Percentiles rank a stretch among this genome's conserved stretches.
phyloP scores from a whole-genome alignment of 2,888 invertebrate species.

The Gasteruption jaculator region DNA sequence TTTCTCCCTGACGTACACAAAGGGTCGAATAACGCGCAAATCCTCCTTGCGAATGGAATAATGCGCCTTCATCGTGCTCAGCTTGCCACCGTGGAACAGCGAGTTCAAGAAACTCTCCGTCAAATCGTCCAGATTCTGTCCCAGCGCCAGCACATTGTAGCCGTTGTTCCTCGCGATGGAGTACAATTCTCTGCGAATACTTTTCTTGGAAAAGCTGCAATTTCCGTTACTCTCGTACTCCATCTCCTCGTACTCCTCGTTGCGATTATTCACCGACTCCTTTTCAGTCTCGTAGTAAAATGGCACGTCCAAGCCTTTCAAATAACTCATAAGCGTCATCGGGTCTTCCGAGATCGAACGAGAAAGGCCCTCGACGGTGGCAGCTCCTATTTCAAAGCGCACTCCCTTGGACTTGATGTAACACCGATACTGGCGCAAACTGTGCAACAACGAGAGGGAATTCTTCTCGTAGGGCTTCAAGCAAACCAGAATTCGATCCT shows the following conservation, averaged over 20 bases:
- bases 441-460: constrained; percentile 79
- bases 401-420: constrained; percentile 71
- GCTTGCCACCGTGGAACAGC: constrained; percentile 73
- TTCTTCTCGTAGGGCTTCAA: constrained; percentile 75
- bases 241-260: constrained; percentile 20
- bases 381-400: constrained; percentile 68
- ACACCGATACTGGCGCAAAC: constrained; percentile 79
- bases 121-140: constrained; percentile 81
- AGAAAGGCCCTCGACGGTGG: constrained; percentile 71
- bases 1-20: constrained; percentile 80
- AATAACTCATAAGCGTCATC: constrained; percentile 56
- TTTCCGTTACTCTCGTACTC: constrained; percentile 50
- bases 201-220: constrained; percentile 70
- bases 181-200: constrained; percentile 72
- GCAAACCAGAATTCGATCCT: constrained; percentile 79
- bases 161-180: constrained; percentile 69
- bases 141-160: constrained; percentile 84
- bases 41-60: constrained; percentile 78
- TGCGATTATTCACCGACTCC: constrained; percentile 63
- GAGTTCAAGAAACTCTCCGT: constrained; percentile 79
- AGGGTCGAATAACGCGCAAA: constrained; percentile 78
- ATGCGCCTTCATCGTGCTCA: constrained; percentile 76
- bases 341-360: constrained; percentile 56
- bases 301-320: constrained; percentile 57
- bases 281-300: constrained; percentile 63